A percentile compares a stretch with the other conserved stretches of the same genome.
phyloP scores from a whole-genome alignment of 2,113 vertebrate species.

The Steatornis caripensis region DNA sequence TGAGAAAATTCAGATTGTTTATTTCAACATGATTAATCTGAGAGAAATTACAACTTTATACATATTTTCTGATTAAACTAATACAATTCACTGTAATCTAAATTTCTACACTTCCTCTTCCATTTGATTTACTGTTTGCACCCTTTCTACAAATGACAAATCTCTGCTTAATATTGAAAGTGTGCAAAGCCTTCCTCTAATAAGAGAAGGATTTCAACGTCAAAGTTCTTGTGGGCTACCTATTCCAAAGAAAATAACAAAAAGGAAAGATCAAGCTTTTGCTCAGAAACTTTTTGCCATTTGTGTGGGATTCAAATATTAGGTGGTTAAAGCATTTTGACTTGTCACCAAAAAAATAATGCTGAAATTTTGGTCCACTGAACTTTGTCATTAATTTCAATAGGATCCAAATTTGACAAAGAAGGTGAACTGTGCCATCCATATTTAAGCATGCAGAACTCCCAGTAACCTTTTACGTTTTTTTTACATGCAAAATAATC shows the following conservation, averaged over 20 bases:
- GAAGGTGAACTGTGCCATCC: not conserved
- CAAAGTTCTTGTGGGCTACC: not conserved
- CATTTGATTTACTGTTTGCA: not conserved
- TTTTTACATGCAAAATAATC: not conserved
- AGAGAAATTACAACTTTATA: not conserved
- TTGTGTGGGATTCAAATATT: not conserved
- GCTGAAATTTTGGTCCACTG: not conserved
- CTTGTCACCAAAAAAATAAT: not conserved
- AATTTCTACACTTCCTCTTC: not conserved
- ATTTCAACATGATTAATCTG: not conserved
- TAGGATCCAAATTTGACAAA: not conserved
- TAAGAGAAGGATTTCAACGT: not conserved
- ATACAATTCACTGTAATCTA: not conserved
- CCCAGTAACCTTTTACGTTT: not conserved
- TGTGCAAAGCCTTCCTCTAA: not conserved
- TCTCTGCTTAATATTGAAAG: not conserved
- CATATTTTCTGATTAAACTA: not conserved
- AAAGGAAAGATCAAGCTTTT: not conserved
- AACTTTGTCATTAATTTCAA: not conserved
- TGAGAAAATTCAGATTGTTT: not conserved
- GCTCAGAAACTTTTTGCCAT: not conserved
- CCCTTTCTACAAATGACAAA: not conserved
- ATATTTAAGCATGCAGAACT: not conserved
- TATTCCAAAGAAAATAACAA: not conserved
- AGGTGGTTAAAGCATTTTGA: not conserved